Base-by-base conservation (phyloP, 1,140 invertebrate genomes). In the Brachionus paranguensis region DNA sequence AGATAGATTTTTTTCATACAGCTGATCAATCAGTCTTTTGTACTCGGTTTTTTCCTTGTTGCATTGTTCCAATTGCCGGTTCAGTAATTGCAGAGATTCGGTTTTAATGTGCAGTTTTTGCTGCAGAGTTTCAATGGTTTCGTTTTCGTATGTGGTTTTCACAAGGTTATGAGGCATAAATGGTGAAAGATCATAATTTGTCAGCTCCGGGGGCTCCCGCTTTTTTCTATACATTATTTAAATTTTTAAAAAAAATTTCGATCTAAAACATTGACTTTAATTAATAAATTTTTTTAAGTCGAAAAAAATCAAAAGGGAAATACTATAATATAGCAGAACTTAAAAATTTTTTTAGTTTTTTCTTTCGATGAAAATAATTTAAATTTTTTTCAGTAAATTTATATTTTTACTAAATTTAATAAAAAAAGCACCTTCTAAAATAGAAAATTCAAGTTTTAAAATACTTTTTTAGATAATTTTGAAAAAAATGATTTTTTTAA, bases 21-120 rank as follows among this genome's bases (percentile, higher is more conserved):
- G 20, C 24, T 43, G 33, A 47, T 81, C 78, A 24, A 81, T 81
- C 1, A 81, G 29, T 24, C 78, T 53, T 33, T 81, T 81, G 12
- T 45, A 81, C 0, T 81, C 78, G 33, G 37, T 81, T 81, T 81
- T 81, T 81, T 81, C 78, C 17, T 81, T 81, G 27, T 81, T 33
- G 27, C 78, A 81, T 27, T 41, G 37, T 41, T 81, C 78, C 20
- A 81, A 47, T 47, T 81, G 78, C 12, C 43, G 33, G 29, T 37
- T 68, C 4, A 81, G 20, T 37, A 81, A 65, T 20, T 81, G 20
- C 24, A 81, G 43, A 24, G 78, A 43, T 64, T 81, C 78, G 53
- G 50, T 81, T 68, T 81, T 81, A 8, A 81, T 81, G 55, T 64
- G n/a, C 24, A 81, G 29, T 14, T 81, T 81, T 47, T 81, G 53